These are phyloP conservation scores for Alsophila aescularia DNA, from an alignment of 2,888 invertebrate species.

Conservation along the genomic window DNA sequence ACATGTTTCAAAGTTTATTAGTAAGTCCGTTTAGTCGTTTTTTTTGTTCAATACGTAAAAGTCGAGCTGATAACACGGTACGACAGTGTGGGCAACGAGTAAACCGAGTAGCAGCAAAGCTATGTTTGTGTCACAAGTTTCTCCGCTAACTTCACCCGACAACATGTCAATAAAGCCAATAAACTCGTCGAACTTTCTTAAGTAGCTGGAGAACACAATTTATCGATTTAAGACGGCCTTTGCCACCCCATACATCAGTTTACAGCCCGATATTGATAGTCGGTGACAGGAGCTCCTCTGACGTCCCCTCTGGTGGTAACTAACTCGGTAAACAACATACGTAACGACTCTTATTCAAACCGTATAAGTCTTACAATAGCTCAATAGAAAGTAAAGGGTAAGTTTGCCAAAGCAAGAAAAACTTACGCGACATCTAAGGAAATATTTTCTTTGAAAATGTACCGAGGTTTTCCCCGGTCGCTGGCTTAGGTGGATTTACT, in stretches of 20 bases:
- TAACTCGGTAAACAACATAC: constrained; percentile 20
- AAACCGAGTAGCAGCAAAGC: constrained; percentile 6
- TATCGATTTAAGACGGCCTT: constrained; percentile 77
- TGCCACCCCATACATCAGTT: constrained; percentile 79
- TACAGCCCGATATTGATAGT: constrained; percentile 79
- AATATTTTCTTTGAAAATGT: constrained; percentile 72
- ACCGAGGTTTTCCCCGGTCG: constrained; percentile 67
- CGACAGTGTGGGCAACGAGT: not conserved
- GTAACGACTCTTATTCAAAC: constrained; percentile 38
- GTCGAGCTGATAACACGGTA: no score
- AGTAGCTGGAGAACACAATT: constrained; percentile 74
- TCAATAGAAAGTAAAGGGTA: constrained; percentile 31
- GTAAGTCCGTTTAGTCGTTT: no score
- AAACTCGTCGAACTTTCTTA: constrained; percentile 73
- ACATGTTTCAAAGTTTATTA: no score
- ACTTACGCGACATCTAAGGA: constrained; percentile 69
- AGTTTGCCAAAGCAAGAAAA: constrained; percentile 51
- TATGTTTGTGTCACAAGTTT: constrained; percentile 13
- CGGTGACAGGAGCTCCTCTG: constrained; percentile 70
- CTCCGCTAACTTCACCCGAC: constrained; percentile 56
- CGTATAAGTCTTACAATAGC: constrained; percentile 32
- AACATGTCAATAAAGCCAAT: constrained; percentile 76
- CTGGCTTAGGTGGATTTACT: constrained; percentile 69
- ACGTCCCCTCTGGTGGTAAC: constrained; percentile 58
- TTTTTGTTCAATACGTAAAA: no score